Evolutionary conservation across 2,113 vertebrate genomes (phyloP).

Genomic region (Gymnarchus niloticus): DNA sequence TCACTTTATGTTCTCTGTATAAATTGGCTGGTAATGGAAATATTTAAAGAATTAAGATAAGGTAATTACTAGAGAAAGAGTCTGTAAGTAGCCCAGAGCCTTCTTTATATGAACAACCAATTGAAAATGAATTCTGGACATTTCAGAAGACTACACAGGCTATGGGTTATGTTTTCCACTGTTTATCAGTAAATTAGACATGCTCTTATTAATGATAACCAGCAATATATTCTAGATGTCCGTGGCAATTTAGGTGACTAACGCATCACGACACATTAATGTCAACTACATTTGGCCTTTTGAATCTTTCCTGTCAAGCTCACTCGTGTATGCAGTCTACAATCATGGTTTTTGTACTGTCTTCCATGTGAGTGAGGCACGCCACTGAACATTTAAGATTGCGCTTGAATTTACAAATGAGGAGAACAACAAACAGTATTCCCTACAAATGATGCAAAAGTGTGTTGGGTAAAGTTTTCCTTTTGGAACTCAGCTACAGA

Average conservation of each 20-base stretch:
- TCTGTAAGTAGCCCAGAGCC: not conserved
- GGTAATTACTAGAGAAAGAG: not conserved
- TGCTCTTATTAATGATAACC: not conserved
- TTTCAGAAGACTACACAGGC: not conserved
- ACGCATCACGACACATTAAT: no score
- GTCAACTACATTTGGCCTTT: not conserved
- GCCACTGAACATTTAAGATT: no score
- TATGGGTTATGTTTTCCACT: not conserved
- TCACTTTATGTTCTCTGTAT: not conserved
- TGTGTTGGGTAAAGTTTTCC: not conserved
- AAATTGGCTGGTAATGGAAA: not conserved
- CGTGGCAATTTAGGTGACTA: not conserved
- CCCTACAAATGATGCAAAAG: not conserved
- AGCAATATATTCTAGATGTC: not conserved
- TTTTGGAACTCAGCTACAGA: not conserved
- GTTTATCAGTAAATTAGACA: not conserved
- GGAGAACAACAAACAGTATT: not conserved
- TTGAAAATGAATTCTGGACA: not conserved
- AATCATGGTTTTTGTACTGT: no score
- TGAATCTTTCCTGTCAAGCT: not conserved
- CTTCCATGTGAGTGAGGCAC: no score
- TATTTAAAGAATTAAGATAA: not conserved
- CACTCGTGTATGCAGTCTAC: not conserved
- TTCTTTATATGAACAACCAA: not conserved
- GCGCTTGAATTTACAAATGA: no score